phyloP scores from a whole-genome alignment of 2,797 vertebrate species.

The Chiloscyllium punctatum region DNA sequence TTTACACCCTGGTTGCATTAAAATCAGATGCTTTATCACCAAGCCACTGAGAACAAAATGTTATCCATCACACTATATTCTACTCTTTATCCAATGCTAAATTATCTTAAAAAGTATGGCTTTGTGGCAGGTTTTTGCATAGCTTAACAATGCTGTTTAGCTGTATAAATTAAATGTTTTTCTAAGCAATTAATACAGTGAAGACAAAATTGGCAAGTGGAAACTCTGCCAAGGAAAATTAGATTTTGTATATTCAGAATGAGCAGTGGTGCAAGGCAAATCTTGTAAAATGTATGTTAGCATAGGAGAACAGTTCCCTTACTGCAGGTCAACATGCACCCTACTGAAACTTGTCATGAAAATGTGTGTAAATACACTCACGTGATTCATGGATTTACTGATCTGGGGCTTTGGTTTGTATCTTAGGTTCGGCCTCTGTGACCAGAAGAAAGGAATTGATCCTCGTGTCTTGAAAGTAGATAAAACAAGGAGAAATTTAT shows the following conservation, averaged over 20 bases:
- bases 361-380: conserved; percentile 52
- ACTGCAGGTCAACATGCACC: not conserved
- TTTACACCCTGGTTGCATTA: not conserved
- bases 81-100: not conserved
- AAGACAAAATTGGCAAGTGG: not conserved
- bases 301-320: not conserved
- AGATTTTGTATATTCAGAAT: not conserved
- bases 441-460: conserved; percentile 95
- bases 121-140: too few species aligned
- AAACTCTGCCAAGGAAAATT: not conserved
- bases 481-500: not conserved
- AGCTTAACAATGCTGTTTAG: not conserved
- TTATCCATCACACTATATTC: not conserved
- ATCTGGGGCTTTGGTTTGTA: conserved; percentile 94
- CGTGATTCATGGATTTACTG: conserved; percentile 85
- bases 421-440: conserved; percentile 90
- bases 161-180: not conserved
- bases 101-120: not conserved
- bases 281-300: not conserved
- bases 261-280: not conserved
- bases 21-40: not conserved
- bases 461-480: conserved; percentile 68
- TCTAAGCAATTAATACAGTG: not conserved
- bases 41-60: not conserved
- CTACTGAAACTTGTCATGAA: not conserved